Evolutionary conservation across 1,140 invertebrate genomes (phyloP).

Genomic region (Leptinotarsa lineolata): DNA sequence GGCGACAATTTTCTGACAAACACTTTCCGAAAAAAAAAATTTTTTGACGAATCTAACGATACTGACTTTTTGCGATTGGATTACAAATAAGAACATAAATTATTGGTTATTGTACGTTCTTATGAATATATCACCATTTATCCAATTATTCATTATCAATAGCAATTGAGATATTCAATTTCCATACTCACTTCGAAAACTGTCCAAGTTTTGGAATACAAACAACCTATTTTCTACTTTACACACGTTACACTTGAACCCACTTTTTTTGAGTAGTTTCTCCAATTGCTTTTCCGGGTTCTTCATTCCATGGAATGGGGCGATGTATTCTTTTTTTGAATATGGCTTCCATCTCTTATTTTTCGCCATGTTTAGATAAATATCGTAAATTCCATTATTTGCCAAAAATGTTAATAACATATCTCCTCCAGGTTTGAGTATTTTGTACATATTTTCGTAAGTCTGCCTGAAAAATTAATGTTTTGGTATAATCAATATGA

Average conservation of each 20-base stretch:
- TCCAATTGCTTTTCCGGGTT: conserved; percentile 68
- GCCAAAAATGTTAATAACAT: conserved; percentile 72
- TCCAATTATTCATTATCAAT: too few relatives aligned
- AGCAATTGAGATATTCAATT: too few relatives aligned
- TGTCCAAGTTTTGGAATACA: conserved; percentile 65
- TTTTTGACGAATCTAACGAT: too few relatives aligned
- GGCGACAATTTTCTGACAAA: too few relatives aligned
- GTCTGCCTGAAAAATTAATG: conserved; percentile 60
- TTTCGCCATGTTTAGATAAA: conserved; percentile 66
- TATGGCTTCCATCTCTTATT: conserved; percentile 67
- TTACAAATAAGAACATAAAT: too few relatives aligned
- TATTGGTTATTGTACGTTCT: too few relatives aligned
- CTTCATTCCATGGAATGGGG: conserved; percentile 66
- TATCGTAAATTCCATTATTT: conserved; percentile 71
- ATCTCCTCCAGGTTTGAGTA: conserved; percentile 69
- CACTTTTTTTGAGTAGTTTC: conserved; percentile 65
- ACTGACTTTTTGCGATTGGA: too few relatives aligned
- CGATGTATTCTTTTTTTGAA: conserved; percentile 69
- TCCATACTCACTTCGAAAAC: conserved; percentile 62
- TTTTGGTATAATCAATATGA: not conserved
- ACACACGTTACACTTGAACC: conserved; percentile 70
- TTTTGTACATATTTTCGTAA: conserved; percentile 67
- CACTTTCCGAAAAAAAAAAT: too few relatives aligned
- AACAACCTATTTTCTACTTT: conserved; percentile 66
- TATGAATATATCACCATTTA: too few relatives aligned